Evolutionary conservation across 2,113 vertebrate genomes (phyloP).

Genomic region (Pholis gunnellus): DNA sequence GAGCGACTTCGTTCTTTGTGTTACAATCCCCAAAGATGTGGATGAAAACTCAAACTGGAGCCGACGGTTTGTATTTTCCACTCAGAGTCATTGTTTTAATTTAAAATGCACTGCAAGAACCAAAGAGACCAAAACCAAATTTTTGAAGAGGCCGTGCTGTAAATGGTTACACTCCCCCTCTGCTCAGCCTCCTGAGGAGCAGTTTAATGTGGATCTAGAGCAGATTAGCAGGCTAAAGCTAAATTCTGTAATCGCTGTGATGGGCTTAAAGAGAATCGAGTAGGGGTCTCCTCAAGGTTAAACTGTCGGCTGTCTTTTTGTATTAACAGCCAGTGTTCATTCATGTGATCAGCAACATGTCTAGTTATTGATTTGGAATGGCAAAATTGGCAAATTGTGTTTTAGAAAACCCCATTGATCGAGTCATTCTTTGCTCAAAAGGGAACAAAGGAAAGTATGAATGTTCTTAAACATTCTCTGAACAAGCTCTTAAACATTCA

Average conservation of each 20-base stretch:
- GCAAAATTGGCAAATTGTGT: neutral
- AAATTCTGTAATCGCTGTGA: constrained; percentile 63
- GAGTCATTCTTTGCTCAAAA: neutral
- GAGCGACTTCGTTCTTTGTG: neutral
- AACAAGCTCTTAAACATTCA: neutral
- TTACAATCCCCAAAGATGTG: constrained; percentile 7
- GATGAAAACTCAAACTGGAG: constrained; percentile 7
- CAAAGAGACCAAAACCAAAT: constrained; percentile 7
- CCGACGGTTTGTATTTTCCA: neutral
- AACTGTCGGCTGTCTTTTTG: constrained; percentile 45
- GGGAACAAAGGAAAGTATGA: neutral
- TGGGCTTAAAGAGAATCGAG: constrained; percentile 54
- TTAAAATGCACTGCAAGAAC: constrained; percentile 10
- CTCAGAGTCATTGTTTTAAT: neutral
- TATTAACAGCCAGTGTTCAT: constrained; percentile 20
- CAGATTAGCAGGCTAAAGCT: constrained; percentile 70
- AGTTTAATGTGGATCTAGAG: constrained; percentile 66
- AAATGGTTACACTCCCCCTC: neutral
- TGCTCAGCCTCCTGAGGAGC: constrained; percentile 47
- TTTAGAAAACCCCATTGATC: neutral
- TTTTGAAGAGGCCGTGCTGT: neutral
- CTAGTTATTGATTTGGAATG: constrained; percentile 14
- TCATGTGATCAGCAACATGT: neutral
- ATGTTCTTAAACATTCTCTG: no score
- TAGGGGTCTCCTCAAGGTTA: constrained; percentile 69